Percentiles rank a stretch among this genome's conserved stretches.
phyloP scores from a whole-genome alignment of 23 tunicate genomes.

The Corella eumyota region DNA sequence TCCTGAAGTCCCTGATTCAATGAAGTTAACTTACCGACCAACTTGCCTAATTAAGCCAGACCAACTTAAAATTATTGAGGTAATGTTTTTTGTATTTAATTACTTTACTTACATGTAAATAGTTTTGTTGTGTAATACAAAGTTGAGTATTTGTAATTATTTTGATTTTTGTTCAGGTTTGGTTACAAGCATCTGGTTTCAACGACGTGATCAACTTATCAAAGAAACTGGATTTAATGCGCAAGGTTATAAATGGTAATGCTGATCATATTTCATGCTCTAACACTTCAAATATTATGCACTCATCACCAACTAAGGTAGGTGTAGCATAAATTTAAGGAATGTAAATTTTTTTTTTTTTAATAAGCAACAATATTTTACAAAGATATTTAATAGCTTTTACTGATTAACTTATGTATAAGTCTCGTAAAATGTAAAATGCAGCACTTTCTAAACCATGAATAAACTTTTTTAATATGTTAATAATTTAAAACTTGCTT shows the following conservation, averaged over 20 bases:
- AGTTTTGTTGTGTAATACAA: not conserved
- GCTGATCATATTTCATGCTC: conserved; percentile 14
- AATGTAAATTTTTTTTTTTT: too few relatives aligned
- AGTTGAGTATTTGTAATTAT: not conserved
- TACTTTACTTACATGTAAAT: not conserved
- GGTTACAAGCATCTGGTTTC: conserved; percentile 76
- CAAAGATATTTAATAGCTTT: too few relatives aligned
- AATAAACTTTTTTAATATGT: too few relatives aligned
- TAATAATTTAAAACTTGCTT: too few relatives aligned
- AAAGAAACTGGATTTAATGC: conserved; percentile 27
- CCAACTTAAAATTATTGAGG: conserved; percentile 48
- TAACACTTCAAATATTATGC: not conserved
- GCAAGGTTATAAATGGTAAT: conserved; percentile 6
- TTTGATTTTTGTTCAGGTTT: too few relatives aligned
- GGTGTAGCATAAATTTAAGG: too few relatives aligned
- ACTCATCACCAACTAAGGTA: conserved; percentile 12
- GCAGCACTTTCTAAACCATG: too few relatives aligned
- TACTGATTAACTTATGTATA: too few relatives aligned
- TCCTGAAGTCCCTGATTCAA: conserved; percentile 43
- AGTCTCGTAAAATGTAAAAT: too few relatives aligned
- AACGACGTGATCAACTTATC: conserved; percentile 28
- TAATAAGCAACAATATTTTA: too few relatives aligned
- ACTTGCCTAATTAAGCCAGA: conserved; percentile 53
- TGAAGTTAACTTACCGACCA: conserved; percentile 36
- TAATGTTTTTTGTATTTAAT: too few relatives aligned